Conservation (phyloP, 92 coral and sea anemone genomes). For the Desmophyllum pertusum region DNA sequence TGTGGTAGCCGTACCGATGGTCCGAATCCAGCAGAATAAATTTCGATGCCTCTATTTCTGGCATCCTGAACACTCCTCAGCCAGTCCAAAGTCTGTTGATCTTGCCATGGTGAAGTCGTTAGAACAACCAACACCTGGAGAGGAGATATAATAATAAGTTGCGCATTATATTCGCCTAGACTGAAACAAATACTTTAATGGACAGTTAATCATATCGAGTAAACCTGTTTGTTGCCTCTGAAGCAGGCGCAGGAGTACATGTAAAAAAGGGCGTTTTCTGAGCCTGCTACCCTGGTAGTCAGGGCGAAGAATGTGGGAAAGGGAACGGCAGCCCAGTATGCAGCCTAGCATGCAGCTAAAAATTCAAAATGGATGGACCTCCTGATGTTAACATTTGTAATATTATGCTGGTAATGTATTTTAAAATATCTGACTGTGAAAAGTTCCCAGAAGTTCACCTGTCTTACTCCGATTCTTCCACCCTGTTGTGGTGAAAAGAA, state of each 20-base stretch:
- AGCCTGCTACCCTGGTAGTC: too few relatives aligned
- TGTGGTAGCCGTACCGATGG: slow-evolving; percentile 26
- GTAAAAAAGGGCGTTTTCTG: too few relatives aligned
- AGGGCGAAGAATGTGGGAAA: too few relatives aligned
- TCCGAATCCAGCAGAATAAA: slow-evolving; percentile 28
- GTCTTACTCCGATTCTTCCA: slow-evolving; percentile 30
- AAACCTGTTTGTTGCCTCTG: neutral
- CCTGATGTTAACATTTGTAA: neutral
- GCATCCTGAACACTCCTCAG: slow-evolving; percentile 10
- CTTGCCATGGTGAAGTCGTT: slow-evolving; percentile 23
- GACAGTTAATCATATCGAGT: neutral
- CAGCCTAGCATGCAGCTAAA: too few relatives aligned
- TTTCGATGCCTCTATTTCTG: slow-evolving; percentile 9
- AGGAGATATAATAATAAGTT: neutral
- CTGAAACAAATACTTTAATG: neutral
- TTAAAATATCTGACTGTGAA: neutral
- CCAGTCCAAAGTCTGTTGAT: slow-evolving; percentile 26
- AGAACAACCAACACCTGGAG: slow-evolving; percentile 23
- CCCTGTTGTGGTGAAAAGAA: slow-evolving; percentile 36
- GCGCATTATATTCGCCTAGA: neutral
- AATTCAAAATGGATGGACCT: too few relatives aligned
- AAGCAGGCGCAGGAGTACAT: neutral
- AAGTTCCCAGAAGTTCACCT: neutral
- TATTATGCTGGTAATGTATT: neutral
- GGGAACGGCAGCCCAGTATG: too few relatives aligned